Evolutionary conservation across 2,113 vertebrate species (phyloP), one percentile per base, ranked within the genome.

Genomic region (Lucifuga dentata): DNA sequence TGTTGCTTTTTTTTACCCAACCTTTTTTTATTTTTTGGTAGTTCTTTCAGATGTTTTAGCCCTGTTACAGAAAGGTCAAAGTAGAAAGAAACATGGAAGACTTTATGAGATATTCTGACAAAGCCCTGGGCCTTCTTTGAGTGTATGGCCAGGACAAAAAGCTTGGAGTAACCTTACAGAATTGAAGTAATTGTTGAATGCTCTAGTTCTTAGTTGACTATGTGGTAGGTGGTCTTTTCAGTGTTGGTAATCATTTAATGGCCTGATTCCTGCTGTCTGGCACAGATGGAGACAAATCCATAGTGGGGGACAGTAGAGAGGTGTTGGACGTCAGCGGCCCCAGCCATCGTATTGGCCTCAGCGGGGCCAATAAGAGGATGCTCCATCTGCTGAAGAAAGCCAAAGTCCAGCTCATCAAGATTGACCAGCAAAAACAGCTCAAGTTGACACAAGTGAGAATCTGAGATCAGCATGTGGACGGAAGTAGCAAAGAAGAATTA

Each of bases 361-460:
- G 92, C 8, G 94, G 94, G 40, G 94, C 95, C 33, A 96, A 96
- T 75, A 94, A 91, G 81, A 94, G 94, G 57, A 95, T 96, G 90
- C 93, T 96, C 33, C 95, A 95, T 72, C 88, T 97, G 17, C 91
- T 97, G 69, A 95, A 95, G 74, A 95, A 94, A 81, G 96, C 95
- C 44, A 96, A 96, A 85, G 95, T 96, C 29, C 96, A 97, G 80
- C 93, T 97, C 5, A 94, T 96, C 78, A 95, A 96, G 85, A 97
- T 97, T 0, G 96, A 97, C 80, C 95, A 97, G 78, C 96, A 97
- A 85, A 96, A 96, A 63, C 92, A 93, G 77, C 86, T 92, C 5
- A 94, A 93, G 62, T 56, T 92, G 24, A 88, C 90, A 23, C 93
- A 93, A 89, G 93, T 93, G 65, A 76, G 45, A 60, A 49, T 20